Evolutionary conservation across 2,797 vertebrate genomes (phyloP).

Genomic region (Danio kyathit): DNA sequence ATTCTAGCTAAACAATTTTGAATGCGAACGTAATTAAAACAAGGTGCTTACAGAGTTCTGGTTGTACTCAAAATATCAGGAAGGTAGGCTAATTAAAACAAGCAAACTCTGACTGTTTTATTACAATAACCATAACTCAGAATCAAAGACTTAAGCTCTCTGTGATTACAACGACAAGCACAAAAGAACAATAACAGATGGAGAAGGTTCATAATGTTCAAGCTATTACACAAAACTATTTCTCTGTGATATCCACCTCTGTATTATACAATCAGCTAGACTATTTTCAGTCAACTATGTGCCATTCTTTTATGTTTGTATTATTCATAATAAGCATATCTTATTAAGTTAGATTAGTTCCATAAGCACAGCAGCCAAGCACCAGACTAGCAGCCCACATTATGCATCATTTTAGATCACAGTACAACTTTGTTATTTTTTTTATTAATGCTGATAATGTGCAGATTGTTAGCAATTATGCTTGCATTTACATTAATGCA

Average conservation of each 20-base stretch:
- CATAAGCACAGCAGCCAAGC: conserved; percentile 9
- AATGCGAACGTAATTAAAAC: background rate
- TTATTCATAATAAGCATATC: conserved; percentile 4
- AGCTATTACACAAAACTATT: background rate
- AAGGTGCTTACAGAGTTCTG: background rate
- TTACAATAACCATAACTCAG: conserved; percentile 20
- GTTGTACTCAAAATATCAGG: background rate
- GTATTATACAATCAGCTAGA: background rate
- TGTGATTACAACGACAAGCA: conserved; percentile 2
- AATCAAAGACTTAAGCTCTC: conserved; percentile 21
- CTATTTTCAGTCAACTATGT: background rate
- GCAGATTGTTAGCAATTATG: background rate
- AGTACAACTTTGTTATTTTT: background rate
- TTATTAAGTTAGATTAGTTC: conserved; percentile 15
- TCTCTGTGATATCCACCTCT: conserved; percentile 5
- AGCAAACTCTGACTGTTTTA: background rate
- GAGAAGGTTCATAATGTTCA: background rate
- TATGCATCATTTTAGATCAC: background rate
- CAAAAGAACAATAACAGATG: background rate
- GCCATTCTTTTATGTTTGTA: background rate
- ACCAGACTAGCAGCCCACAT: background rate
- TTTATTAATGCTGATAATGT: background rate
- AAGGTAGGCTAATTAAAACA: conserved; percentile 16
- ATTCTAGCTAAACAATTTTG: background rate
- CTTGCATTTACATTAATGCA: background rate